A percentile compares a stretch with the other conserved stretches of the same genome.
phyloP scores from a whole-genome alignment of 1,140 invertebrate species.

The Halotydeus destructor region DNA sequence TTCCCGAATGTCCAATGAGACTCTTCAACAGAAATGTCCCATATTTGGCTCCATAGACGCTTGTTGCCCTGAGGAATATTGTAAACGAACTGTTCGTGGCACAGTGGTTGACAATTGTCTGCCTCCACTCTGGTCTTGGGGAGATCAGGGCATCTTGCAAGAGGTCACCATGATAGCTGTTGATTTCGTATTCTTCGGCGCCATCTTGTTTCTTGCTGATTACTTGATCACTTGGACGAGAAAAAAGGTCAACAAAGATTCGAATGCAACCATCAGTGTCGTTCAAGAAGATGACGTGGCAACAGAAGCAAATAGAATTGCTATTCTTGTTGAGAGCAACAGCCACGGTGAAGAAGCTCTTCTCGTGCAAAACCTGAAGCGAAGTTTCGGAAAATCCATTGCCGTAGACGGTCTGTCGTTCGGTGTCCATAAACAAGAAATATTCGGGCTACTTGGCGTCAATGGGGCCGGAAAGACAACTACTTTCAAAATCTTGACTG shows the following conservation, averaged over 20 bases:
- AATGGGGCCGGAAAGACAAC: conserved; percentile 26
- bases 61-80: no score
- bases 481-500: conserved; percentile 24
- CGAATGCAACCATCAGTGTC: not conserved
- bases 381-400: conserved; percentile 14
- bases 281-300: conserved; percentile 26
- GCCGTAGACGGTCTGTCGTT: conserved; percentile 18
- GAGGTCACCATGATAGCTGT: no score
- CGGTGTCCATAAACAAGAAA: conserved; percentile 24
- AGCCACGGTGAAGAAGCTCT: conserved; percentile 10
- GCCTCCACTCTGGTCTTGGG: not conserved
- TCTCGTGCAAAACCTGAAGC: conserved; percentile 13
- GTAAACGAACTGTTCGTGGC: no score
- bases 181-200: no score
- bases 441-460: conserved; percentile 30
- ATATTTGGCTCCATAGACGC: no score
- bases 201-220: no score
- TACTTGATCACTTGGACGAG: no score
- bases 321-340: not conserved
- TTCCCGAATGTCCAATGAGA: no score
- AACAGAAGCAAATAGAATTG: conserved; percentile 21
- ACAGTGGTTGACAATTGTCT: no score
- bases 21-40: no score
- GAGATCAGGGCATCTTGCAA: no score
- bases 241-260: not conserved